phyloP scores from a whole-genome alignment of 2,113 vertebrate genomes.

The Fukomys damarensis region DNA sequence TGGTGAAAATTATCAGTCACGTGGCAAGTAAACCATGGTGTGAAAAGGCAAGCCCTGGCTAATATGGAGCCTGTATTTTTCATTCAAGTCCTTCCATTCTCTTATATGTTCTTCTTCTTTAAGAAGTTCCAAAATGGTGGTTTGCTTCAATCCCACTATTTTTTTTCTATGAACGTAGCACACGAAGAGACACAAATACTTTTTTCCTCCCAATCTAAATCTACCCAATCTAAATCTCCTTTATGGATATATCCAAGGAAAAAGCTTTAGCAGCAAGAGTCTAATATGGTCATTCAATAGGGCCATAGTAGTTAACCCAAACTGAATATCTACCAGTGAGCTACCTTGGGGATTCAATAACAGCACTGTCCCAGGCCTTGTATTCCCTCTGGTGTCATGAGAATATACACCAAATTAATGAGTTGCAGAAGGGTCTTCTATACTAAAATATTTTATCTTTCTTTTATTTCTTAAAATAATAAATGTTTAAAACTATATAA shows the following conservation, averaged over 20 bases:
- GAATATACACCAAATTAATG: neutral
- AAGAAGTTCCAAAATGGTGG: neutral
- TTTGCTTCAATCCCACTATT: neutral
- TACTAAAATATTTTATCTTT: neutral
- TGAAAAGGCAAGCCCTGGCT: neutral
- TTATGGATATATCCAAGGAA: neutral
- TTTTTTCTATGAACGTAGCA: neutral
- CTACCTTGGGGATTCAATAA: neutral
- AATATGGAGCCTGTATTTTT: neutral
- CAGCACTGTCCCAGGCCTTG: neutral
- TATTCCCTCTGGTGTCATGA: neutral
- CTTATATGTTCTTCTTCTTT: neutral
- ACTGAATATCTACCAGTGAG: neutral
- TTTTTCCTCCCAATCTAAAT: neutral
- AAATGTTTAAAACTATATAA: neutral
- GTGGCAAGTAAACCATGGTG: neutral
- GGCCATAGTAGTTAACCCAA: neutral
- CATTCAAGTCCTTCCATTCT: neutral
- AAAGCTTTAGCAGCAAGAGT: neutral
- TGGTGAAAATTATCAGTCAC: neutral
- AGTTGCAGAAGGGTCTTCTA: neutral
- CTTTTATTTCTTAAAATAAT: neutral
- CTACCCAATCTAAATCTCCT: neutral
- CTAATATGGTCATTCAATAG: neutral
- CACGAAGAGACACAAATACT: neutral